Percentiles rank a stretch among this genome's conserved stretches.
Evolutionary conservation across 2,888 invertebrate genomes (phyloP).

Genomic region (Papilio demoleus): DNA sequence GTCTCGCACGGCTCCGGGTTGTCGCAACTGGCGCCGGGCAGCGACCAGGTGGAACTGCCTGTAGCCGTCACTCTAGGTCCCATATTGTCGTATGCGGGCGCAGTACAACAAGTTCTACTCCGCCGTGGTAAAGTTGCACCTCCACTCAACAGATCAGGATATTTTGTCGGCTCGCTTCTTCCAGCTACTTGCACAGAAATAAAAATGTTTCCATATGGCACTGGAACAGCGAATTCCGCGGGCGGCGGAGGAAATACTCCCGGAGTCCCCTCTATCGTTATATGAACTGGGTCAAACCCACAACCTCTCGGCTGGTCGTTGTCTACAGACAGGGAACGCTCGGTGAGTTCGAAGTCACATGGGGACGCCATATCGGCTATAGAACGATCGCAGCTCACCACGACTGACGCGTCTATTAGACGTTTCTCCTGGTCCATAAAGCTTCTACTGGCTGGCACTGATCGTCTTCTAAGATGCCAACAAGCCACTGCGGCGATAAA

Average conservation of each 20-base stretch:
- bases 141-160: constrained; percentile 89
- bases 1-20: constrained; percentile 70
- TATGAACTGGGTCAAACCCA: constrained; percentile 85
- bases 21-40: constrained; percentile 85
- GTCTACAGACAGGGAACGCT: constrained; percentile 70
- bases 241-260: constrained; percentile 80
- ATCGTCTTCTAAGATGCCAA: constrained; percentile 88
- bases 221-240: constrained; percentile 81
- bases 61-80: constrained; percentile 95
- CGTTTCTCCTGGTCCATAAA: constrained; percentile 95
- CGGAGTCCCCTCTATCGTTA: constrained; percentile 83
- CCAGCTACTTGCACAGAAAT: constrained; percentile 92
- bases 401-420: constrained; percentile 89
- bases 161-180: constrained; percentile 76
- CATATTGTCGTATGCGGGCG: constrained; percentile 94
- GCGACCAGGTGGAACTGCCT: constrained; percentile 91
- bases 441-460: constrained; percentile 86
- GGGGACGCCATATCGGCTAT: constrained; percentile 86
- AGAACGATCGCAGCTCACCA: constrained; percentile 85
- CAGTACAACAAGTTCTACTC: constrained; percentile 76
- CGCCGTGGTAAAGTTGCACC: constrained; percentile 79
- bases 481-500: constrained; percentile 79
- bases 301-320: constrained; percentile 74
- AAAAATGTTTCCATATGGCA: constrained; percentile 89
- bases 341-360: constrained; percentile 79